Conservation (phyloP, 2,797 vertebrate species). For the Tachyglossus aculeatus region DNA sequence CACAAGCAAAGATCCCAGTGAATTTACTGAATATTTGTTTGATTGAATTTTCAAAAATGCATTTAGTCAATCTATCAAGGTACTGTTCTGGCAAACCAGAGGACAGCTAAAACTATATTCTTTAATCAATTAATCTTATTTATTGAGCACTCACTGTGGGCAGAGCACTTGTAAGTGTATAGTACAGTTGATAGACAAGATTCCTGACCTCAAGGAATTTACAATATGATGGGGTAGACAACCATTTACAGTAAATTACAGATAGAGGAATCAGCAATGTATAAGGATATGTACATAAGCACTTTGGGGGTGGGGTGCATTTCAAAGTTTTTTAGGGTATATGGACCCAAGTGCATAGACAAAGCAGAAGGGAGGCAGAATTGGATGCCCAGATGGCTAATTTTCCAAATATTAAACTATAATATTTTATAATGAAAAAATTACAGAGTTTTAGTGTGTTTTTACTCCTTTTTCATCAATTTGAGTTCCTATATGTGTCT, state of each 20-base stretch:
- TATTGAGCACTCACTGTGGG: slow-evolving; percentile 28
- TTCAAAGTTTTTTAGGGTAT: no score
- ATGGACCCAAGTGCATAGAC: no score
- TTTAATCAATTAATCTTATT: slow-evolving; percentile 35
- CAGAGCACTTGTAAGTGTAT: no score
- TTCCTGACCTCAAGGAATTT: no score
- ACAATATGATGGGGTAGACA: no score
- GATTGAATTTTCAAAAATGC: slow-evolving; percentile 39
- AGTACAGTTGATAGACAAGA: no score
- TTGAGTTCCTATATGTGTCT: slow-evolving; percentile 3
- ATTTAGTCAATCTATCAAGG: slow-evolving; percentile 51
- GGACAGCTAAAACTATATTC: slow-evolving; percentile 43
- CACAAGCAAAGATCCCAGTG: slow-evolving; percentile 11
- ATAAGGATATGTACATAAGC: no score
- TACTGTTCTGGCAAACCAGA: slow-evolving; percentile 52
- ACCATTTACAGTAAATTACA: no score
- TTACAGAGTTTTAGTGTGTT: slow-evolving; percentile 14
- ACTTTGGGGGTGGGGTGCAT: no score
- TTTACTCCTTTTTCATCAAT: slow-evolving; percentile 30
- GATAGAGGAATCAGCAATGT: no score
- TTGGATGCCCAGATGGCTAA: no score
- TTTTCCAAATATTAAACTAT: slow-evolving; percentile 46
- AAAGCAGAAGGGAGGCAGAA: no score
- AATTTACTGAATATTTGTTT: slow-evolving; percentile 35
- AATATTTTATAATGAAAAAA: slow-evolving; percentile 42